Conservation (phyloP, 2,888 invertebrate species). For the Pseudanteris insignis region DNA sequence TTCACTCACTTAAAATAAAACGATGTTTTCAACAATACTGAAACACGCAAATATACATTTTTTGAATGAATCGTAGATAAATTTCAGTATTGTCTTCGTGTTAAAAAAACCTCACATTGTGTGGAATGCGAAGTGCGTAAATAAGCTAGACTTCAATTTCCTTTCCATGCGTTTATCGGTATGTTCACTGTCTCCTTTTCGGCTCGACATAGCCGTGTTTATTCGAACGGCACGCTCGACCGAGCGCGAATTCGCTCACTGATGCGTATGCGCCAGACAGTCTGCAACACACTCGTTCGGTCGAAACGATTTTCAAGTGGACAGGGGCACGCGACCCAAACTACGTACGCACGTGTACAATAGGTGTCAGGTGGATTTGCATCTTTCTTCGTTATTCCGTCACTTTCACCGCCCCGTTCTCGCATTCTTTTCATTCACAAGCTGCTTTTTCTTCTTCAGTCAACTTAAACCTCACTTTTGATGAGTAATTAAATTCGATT, state of each 20-base stretch:
- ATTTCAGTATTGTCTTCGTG: no score
- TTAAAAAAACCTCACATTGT: no score
- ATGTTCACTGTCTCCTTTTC: constrained; percentile 33
- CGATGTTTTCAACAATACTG: no score
- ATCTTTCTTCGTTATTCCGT: constrained; percentile 28
- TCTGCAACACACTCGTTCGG: constrained; percentile 39
- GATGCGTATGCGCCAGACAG: constrained; percentile 46
- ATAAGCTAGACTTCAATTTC: constrained; percentile 26
- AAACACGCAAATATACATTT: no score
- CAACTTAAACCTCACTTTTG: no score
- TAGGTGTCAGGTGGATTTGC: constrained; percentile 35
- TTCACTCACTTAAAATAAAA: no score
- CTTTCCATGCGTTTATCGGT: constrained; percentile 25
- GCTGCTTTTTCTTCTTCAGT: neutral
- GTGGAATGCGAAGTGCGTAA: constrained; percentile 14
- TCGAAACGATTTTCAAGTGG: constrained; percentile 35
- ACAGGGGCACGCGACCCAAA: constrained; percentile 41
- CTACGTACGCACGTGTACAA: constrained; percentile 36
- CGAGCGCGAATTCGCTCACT: constrained; percentile 41
- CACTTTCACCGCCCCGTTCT: constrained; percentile 7
- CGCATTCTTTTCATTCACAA: neutral
- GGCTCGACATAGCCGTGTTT: constrained; percentile 44
- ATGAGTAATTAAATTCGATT: no score
- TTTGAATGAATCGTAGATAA: no score
- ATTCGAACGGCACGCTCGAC: constrained; percentile 45